These are phyloP conservation scores for Timandra comae DNA, from an alignment of 2,888 invertebrate species.

Conservation along the genomic window DNA sequence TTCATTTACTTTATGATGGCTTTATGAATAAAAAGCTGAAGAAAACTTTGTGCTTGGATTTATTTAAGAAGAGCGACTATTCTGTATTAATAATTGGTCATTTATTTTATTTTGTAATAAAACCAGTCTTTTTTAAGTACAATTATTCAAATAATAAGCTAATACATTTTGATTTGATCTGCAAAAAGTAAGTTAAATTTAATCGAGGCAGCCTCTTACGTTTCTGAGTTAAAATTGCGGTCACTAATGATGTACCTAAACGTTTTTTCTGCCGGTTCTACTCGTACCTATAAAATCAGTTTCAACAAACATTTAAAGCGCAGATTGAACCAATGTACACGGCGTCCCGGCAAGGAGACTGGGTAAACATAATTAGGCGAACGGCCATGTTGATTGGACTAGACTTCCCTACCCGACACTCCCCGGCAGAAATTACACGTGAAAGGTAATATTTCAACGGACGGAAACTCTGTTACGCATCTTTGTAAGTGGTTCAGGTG, in stretches of 20 bases:
- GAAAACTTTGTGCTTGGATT: constrained; percentile 52
- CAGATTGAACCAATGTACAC: constrained; percentile 35
- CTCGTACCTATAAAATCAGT: constrained; percentile 33
- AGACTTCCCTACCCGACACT: constrained; percentile 41
- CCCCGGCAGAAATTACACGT: constrained; percentile 47
- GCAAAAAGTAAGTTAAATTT: not conserved
- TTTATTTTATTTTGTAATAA: too few species aligned
- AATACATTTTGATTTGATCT: constrained; percentile 19
- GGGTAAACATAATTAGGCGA: constrained; percentile 61
- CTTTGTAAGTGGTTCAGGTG: constrained; percentile 23
- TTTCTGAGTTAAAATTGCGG: constrained; percentile 6
- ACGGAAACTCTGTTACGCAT: constrained; percentile 41
- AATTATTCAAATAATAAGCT: too few species aligned
- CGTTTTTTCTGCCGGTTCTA: constrained; percentile 13
- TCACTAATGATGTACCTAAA: constrained; percentile 8
- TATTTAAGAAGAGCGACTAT: constrained; percentile 24
- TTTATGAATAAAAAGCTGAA: constrained; percentile 46
- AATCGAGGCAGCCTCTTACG: constrained; percentile 1
- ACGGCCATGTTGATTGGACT: constrained; percentile 52
- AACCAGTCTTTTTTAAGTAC: too few species aligned
- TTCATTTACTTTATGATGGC: constrained; percentile 64
- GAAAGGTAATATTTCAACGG: constrained; percentile 52
- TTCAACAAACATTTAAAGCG: constrained; percentile 36
- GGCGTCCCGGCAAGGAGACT: constrained; percentile 37
- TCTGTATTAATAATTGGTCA: not conserved